Percentiles rank a stretch among this genome's conserved stretches.
phyloP scores from a whole-genome alignment of 1,140 invertebrate genomes.

The Drosophila mayri region DNA sequence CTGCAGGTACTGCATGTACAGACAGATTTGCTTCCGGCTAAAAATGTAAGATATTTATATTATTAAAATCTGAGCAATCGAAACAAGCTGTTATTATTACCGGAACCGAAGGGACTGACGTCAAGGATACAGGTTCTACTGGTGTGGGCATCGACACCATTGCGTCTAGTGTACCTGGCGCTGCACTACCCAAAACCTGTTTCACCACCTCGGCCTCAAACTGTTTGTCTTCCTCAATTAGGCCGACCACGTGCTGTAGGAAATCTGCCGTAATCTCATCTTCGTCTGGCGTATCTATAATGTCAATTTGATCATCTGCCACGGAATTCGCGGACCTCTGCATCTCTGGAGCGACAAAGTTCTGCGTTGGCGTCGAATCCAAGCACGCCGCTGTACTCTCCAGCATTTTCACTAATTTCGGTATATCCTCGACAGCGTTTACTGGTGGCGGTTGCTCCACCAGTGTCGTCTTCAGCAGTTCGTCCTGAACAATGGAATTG shows the following conservation, averaged over 20 bases:
- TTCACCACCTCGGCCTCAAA: slow-evolving; percentile 89
- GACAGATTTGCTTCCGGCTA: slow-evolving; percentile 26
- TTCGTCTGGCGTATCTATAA: slow-evolving; percentile 85
- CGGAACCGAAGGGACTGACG: slow-evolving; percentile 1
- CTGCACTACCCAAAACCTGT: slow-evolving; percentile 84
- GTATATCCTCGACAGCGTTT: slow-evolving; percentile 74
- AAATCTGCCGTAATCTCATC: slow-evolving; percentile 89
- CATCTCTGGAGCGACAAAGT: slow-evolving; percentile 4
- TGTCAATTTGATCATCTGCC: slow-evolving; percentile 56
- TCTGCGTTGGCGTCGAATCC: slow-evolving; percentile 23
- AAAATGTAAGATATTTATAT: neutral
- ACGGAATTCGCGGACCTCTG: neutral
- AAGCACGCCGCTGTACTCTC: slow-evolving; percentile 73
- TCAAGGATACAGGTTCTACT: slow-evolving; percentile 9
- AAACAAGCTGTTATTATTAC: neutral
- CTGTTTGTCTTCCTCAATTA: slow-evolving; percentile 88
- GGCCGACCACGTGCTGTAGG: slow-evolving; percentile 88
- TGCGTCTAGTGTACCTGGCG: slow-evolving; percentile 50
- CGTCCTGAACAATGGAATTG: slow-evolving; percentile 73
- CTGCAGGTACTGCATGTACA: neutral
- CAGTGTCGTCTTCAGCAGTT: slow-evolving; percentile 63
- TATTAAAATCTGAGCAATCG: neutral
- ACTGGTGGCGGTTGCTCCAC: slow-evolving; percentile 47
- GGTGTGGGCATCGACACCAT: slow-evolving; percentile 51
- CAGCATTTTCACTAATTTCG: slow-evolving; percentile 82